phyloP scores from a whole-genome alignment of 1,140 invertebrate species.

The Pseudomyrmex flavicornis region DNA sequence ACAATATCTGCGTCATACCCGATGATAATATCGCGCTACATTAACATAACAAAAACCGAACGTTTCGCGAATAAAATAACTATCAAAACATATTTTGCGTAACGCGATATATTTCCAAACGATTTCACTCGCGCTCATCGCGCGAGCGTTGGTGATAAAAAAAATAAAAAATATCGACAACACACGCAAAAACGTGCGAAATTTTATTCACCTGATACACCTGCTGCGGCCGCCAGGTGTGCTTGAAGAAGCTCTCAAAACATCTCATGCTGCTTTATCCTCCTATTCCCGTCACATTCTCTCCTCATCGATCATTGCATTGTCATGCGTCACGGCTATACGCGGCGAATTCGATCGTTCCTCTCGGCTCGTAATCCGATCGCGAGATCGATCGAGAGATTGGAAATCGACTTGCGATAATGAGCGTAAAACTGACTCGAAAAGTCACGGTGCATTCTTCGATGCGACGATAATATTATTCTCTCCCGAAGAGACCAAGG shows the following conservation, averaged over 20 bases:
- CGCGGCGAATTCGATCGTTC: background rate
- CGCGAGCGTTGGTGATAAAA: background rate
- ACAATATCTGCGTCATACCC: background rate
- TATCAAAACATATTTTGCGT: background rate
- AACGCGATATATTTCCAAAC: background rate
- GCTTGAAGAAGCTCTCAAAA: slow-evolving; percentile 80
- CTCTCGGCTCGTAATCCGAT: background rate
- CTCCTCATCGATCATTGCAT: slow-evolving; percentile 14
- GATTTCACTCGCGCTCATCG: too few species aligned
- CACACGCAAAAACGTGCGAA: background rate
- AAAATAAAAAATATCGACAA: background rate
- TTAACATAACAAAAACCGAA: too few species aligned
- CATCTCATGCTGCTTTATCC: slow-evolving; percentile 73
- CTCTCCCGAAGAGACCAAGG: background rate
- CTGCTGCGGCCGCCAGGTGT: slow-evolving; percentile 81
- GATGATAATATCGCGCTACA: slow-evolving; percentile 5
- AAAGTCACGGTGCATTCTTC: background rate
- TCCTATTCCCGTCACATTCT: slow-evolving; percentile 12
- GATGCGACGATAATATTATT: background rate
- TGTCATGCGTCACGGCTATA: background rate
- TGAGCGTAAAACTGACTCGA: background rate
- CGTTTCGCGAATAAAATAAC: background rate
- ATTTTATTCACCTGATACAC: slow-evolving; percentile 62
- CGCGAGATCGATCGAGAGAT: slow-evolving; percentile 1
- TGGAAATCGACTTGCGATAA: background rate